Evolutionary conservation across 2,113 vertebrate species (phyloP), one percentile per base, ranked within the genome.

Genomic region (Merops nubicus): DNA sequence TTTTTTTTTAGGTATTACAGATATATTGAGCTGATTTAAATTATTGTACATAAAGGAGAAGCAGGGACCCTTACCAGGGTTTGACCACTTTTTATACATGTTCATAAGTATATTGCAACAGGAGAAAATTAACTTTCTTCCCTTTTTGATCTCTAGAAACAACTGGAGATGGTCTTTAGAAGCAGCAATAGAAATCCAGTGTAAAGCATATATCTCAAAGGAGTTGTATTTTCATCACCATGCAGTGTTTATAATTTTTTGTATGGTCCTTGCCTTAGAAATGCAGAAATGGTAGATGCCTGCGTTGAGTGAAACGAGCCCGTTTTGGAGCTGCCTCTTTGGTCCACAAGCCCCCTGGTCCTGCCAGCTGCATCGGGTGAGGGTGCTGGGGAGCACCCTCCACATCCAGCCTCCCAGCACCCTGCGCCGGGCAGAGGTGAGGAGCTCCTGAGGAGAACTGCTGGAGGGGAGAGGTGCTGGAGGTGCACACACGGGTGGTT

Each of bases 11-110:
- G 97, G 91, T 98, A 97, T 98, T 98, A 97, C 98, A 95, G 96
- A 96, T 98, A 85, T 98, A 97, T 98, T 96, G 97, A 98, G 95
- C 91, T 89, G 97, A 98, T 98, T 94, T 99, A 99, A 99, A 98
- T 99, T 98, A 99, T 99, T 99, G 99, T 99, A 99, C 98, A 99
- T 99, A 99, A 98, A 97, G 43, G 96, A 94, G 97, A 98, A 98
- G 97, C 98, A 97, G 98, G 97, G 92, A 98, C 96, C 98, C 98
- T 96, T 69, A 64, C 93, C 56, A 36, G 98, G 98, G 97, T 96
- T 97, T 98, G 93, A 98, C 98, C 98, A 98, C 98, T 98, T 98
- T 98, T 98, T 97, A 98, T 98, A 97, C 95, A 98, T 98, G 95
- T 98, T 98, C 98, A 97, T 97, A 96, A 93, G 93, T 91, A 89